Evolutionary conservation across 2,797 vertebrate genomes (phyloP).

Genomic region (Macropus fuliginosus): DNA sequence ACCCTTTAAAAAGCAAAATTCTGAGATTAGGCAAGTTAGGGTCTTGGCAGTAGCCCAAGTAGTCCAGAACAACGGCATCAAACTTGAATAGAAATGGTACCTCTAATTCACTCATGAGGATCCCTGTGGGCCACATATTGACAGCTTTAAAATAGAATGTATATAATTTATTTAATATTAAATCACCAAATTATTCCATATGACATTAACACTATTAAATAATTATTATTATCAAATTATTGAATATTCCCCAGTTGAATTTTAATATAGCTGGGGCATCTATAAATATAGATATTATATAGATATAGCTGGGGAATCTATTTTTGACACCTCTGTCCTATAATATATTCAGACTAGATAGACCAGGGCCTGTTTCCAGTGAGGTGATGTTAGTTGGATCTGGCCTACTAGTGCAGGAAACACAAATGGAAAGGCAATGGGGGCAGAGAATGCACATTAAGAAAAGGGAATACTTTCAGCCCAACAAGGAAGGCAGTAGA

Average conservation of each 20-base stretch:
- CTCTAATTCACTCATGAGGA: not conserved
- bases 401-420: not conserved
- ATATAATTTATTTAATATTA: not conserved
- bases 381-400: not conserved
- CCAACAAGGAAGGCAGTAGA: not conserved
- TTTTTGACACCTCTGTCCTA: not conserved
- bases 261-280: not conserved
- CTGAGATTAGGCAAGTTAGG: not conserved
- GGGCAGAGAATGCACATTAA: not conserved
- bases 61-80: not conserved
- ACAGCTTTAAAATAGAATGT: not conserved
- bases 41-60: not conserved
- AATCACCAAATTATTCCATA: not conserved
- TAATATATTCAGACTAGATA: no score
- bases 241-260: not conserved
- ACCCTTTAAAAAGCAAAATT: not conserved
- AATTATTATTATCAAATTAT: not conserved
- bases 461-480: not conserved
- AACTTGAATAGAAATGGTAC: not conserved
- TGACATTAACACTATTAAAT: not conserved
- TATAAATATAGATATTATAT: no score
- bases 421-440: not conserved
- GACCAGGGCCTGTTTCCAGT: no score
- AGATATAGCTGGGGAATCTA: not conserved
- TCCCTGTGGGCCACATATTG: not conserved